Base-by-base conservation (phyloP, 2,888 invertebrate genomes). In the Argynnis bischoffii region DNA sequence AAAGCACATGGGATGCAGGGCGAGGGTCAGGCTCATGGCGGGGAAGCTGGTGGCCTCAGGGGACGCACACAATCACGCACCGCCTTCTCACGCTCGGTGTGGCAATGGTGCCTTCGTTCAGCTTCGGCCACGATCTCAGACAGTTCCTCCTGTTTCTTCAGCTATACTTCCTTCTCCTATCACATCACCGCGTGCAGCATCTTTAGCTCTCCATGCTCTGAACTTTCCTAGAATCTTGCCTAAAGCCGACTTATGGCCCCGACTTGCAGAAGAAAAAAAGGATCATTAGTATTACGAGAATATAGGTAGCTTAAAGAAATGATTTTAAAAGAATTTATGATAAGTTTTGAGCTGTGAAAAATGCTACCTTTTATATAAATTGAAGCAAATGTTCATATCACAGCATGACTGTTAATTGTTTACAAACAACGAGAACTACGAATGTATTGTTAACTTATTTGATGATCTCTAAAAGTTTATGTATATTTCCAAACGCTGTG, bases 31-130 rank as follows among this genome's bases (percentile, higher is more conserved):
- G 6, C 77, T 92, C 54, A 80, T 88, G 69, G 80, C 83, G 2
- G 91, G 91, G 13, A 87, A 87, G 78, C 79, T 92, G 72, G 84
- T 92, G 26, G 85, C 89, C 1, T 90, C 91, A 0, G 88, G 87
- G 1, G 92, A 92, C 64, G 82, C 79, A 47, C 92, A 92, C 73
- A 92, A 92, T 73, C 92, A 92, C 76, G 85, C 89, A 47, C 90
- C 91, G 16, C 92, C 92, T 0, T 90, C 90, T 1, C 91, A 92
- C 74, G 92, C 91, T 16, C 88, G 92, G n/a, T 91, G 89, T 71
- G 92, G 92, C 3, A 91, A 92, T 75, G 92, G 92, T 4, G 89
- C 91, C 41, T 92, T 92, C 75, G 91, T 92, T 14, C 89, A 89
- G 76, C 83, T 92, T n/a, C 85, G 87, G 46, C 92, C 91, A 16